Conservation (phyloP, 2,113 vertebrate species). For the Caracal caracal region DNA sequence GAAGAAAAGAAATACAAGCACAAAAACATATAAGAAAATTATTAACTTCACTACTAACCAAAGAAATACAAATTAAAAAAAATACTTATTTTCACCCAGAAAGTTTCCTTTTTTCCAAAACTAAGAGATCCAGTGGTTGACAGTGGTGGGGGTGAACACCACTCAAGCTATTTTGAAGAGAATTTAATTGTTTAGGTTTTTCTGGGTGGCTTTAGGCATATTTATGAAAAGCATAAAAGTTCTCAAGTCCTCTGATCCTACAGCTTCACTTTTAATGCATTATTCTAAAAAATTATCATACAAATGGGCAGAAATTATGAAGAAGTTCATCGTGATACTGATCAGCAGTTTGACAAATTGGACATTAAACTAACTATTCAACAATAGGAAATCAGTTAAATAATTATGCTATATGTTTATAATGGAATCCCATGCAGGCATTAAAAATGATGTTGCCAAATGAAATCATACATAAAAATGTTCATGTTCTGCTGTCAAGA, state of each 20-base stretch:
- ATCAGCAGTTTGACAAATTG: background rate
- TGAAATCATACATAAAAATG: conserved; percentile 31
- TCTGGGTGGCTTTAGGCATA: background rate
- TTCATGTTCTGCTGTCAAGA: background rate
- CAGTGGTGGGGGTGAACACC: background rate
- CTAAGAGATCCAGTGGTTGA: background rate
- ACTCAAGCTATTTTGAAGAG: background rate
- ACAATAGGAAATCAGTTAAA: conserved; percentile 21
- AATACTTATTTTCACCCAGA: background rate
- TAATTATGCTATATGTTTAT: background rate
- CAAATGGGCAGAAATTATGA: background rate
- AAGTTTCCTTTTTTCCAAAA: background rate
- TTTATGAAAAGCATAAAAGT: conserved; percentile 19
- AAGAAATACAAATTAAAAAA: background rate
- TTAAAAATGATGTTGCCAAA: conserved; percentile 37
- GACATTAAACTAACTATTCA: conserved; percentile 16
- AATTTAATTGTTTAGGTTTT: background rate
- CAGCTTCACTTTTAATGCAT: conserved; percentile 39
- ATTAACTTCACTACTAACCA: background rate
- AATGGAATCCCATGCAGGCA: background rate
- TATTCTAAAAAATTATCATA: background rate
- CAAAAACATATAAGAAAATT: background rate
- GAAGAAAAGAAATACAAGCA: background rate
- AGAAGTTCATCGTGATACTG: background rate
- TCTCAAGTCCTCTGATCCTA: background rate